Conservation (phyloP, 2,113 vertebrate genomes). For the Lepidothrix coronata region DNA sequence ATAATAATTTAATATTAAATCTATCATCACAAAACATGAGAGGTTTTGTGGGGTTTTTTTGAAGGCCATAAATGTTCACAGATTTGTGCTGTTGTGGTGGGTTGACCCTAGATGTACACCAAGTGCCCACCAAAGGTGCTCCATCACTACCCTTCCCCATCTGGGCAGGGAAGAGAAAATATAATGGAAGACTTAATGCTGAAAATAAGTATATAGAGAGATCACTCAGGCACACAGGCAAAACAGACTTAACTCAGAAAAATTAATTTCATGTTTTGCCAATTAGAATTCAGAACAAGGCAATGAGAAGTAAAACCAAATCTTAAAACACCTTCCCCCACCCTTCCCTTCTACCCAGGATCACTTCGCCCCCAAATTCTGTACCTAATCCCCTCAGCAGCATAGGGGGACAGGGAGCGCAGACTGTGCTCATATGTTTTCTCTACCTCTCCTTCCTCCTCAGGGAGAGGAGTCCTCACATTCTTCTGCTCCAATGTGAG, state of each 20-base stretch:
- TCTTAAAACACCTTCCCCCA: neutral
- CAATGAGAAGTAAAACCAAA: neutral
- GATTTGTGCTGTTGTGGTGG: neutral
- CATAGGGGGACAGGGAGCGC: neutral
- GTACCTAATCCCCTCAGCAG: neutral
- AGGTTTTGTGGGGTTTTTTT: neutral
- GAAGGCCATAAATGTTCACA: neutral
- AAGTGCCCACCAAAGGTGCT: neutral
- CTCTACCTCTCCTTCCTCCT: neutral
- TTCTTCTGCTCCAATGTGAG: neutral
- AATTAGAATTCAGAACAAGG: neutral
- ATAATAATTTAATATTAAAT: neutral
- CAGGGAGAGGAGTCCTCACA: neutral
- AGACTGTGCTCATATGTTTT: neutral
- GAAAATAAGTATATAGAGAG: neutral
- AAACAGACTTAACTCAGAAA: neutral
- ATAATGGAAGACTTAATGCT: fast-evolving
- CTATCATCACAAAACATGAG: neutral
- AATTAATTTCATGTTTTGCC: neutral
- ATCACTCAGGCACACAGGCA: neutral
- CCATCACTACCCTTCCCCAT: neutral
- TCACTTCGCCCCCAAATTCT: neutral
- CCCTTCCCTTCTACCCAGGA: neutral
- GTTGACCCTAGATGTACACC: neutral
- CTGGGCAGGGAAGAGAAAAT: neutral